Evolutionary conservation across 2,797 vertebrate genomes (phyloP), one percentile per base, ranked within the genome.

Genomic region (Danionella dracula): DNA sequence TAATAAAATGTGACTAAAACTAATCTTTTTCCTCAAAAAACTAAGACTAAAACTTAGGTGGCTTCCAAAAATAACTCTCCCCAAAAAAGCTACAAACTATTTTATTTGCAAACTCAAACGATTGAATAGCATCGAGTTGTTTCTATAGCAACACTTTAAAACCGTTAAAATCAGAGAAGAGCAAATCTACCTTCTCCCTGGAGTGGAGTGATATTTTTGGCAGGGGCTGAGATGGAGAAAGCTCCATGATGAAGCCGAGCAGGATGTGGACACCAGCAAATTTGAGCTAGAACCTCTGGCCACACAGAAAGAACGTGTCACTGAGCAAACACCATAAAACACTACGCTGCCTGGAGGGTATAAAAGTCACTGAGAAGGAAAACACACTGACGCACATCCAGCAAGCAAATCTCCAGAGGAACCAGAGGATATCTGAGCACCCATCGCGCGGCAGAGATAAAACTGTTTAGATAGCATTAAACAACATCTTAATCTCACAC

Each of bases 291-390:
- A 72, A 17, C 51, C 68, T 69, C 57, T 50, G 34, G 68, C 40
- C 68, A 71, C 57, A 66, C 68, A 68, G 67, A 66, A 68, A 62
- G 31, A 10, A 41, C 60, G 56, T 78, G 67, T 76, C 76, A 59
- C 61, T 78, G 68, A 62, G 73, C 67, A 76, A 78, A 78, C 73
- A 78, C 38, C 64, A 73, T 78, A 78, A 78, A 78, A 72, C 65
- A 71, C 71, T 63, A 66, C 23, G 27, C 50, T 42, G 46, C 45
- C 23, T 27, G 23, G n/a, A 8, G 51, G 68, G 57, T 61, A 74
- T 78, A 78, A 78, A 78, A 76, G 71, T 73, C 73, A 78, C 48
- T 66, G 64, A 68, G 71, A 73, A 69, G 74, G 76, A 78, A 78
- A 76, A 71, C 68, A 63, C 63, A 71, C 64, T 73, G 64, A 75